Conservation (phyloP, 2,888 invertebrate species). For the Erebia epiphron region DNA sequence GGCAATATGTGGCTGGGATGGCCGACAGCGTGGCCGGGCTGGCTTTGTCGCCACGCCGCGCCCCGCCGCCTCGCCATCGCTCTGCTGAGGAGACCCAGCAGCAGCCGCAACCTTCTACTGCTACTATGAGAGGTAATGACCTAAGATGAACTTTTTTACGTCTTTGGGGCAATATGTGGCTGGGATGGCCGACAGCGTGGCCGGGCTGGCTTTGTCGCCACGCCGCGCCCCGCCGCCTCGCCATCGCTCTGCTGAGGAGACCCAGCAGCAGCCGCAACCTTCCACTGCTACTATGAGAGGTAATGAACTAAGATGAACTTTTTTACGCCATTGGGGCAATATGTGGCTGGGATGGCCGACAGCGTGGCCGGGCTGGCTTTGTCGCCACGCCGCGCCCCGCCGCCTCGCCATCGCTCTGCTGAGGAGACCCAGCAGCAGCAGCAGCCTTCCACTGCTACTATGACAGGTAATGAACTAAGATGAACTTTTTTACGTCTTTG, state of each 20-base stretch:
- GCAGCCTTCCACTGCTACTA: conserved; percentile 52
- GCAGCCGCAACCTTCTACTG: conserved; percentile 58
- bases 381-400: conserved; percentile 86
- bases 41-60: conserved; percentile 87
- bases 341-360: conserved; percentile 92
- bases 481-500: conserved; percentile 88
- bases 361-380: conserved; percentile 91
- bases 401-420: conserved; percentile 86
- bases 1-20: conserved; percentile 93
- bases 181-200: conserved; percentile 92
- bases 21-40: conserved; percentile 93
- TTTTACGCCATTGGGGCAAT: conserved; percentile 91
- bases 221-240: conserved; percentile 87
- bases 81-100: conserved; percentile 80
- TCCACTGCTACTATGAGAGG: conserved; percentile 48
- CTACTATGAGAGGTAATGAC: conserved; percentile 46
- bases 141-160: conserved; percentile 84
- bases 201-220: conserved; percentile 88
- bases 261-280: conserved; percentile 67
- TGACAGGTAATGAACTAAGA: conserved; percentile 41
- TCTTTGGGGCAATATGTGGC: conserved; percentile 93
- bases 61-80: conserved; percentile 87
- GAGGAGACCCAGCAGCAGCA: conserved; percentile 75
- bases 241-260: conserved; percentile 84
- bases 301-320: conserved; percentile 66